Evolutionary conservation across 2,888 invertebrate genomes (phyloP).

Genomic region (Mantis religiosa): DNA sequence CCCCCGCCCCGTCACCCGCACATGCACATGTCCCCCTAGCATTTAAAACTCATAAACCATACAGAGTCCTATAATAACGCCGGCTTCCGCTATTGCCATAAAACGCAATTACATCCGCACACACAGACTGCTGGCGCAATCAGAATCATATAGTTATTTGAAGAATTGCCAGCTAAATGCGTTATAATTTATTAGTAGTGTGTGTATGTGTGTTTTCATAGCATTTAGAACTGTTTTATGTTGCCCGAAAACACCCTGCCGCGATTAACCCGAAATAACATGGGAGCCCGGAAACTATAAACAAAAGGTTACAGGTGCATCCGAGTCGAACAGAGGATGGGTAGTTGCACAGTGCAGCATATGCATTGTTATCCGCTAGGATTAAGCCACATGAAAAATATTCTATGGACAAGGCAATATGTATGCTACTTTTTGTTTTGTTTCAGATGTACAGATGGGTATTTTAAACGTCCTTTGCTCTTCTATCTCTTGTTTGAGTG

Average conservation of each 20-base stretch:
- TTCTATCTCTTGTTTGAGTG: not conserved
- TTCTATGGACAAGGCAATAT: not conserved
- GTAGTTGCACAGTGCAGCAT: not conserved
- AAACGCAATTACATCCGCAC: conserved; percentile 16
- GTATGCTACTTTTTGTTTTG: not conserved
- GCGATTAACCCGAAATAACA: not conserved
- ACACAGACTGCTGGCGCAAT: not conserved
- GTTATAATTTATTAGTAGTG: conserved; percentile 20
- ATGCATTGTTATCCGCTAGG: not conserved
- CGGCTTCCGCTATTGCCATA: conserved; percentile 18
- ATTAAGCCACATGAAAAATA: not conserved
- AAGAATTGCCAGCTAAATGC: conserved; percentile 27
- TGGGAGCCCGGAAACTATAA: not conserved
- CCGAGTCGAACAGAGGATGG: not conserved
- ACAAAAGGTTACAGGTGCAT: not conserved
- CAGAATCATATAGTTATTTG: conserved; percentile 12
- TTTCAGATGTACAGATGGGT: not conserved
- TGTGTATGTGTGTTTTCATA: conserved; percentile 1
- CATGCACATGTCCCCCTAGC: conserved; percentile 19
- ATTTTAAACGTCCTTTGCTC: not conserved
- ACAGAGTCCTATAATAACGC: conserved; percentile 7
- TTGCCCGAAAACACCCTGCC: not conserved
- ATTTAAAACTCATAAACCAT: conserved; percentile 25
- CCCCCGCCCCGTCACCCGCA: not conserved
- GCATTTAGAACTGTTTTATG: conserved; percentile 6